Base-by-base conservation (phyloP, 1,140 invertebrate genomes). In the Atta texana region DNA sequence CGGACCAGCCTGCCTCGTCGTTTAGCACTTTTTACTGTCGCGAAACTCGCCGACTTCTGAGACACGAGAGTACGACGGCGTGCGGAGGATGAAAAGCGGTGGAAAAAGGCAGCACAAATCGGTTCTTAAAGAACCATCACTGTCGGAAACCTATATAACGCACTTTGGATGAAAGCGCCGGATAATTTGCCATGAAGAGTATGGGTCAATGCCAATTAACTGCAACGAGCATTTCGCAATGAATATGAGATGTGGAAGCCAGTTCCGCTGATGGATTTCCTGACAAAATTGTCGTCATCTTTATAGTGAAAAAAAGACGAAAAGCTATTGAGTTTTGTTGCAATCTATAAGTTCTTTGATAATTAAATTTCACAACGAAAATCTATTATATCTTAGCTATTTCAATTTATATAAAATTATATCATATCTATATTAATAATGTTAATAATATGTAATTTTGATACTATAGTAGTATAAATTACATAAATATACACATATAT, bases 11-110 rank as follows among this genome's bases (percentile, higher is more conserved):
- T 63, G 87, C 78, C 78, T 89, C 85, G 88, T 89, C 88, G 72
- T 87, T 89, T 64, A 63, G n/a, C 72, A 63, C 44, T 89, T 90
- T 90, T 90, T 89, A 78, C 72, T 24, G 53, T 72, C 77, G 71
- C 77, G 31, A 76, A 80, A 90, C 55, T 86, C 72, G 28, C 72
- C 76, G 69, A 59, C 51, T 80, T 61, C 86, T 80, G 76, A 90
- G 71, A 66, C 76, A 86, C 63, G 49, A 59, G 57, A 34, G 16
- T 28, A 80, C 12, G 24, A 44, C 8, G 16, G 44, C 0, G 57
- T 14, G 16, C 49, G 12, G 61, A n/a, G 39, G 59, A 76, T 66
- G 68, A 61, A 7, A 16, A 55, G 1, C 39, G 14, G 28, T 34
- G 12, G 31, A 66, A 78, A 85, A 78, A 78, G 31, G 16, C 8